Percentiles rank a stretch among this genome's conserved stretches.
Evolutionary conservation across 2,113 vertebrate genomes (phyloP).

Genomic region (Pelobates fuscus): DNA sequence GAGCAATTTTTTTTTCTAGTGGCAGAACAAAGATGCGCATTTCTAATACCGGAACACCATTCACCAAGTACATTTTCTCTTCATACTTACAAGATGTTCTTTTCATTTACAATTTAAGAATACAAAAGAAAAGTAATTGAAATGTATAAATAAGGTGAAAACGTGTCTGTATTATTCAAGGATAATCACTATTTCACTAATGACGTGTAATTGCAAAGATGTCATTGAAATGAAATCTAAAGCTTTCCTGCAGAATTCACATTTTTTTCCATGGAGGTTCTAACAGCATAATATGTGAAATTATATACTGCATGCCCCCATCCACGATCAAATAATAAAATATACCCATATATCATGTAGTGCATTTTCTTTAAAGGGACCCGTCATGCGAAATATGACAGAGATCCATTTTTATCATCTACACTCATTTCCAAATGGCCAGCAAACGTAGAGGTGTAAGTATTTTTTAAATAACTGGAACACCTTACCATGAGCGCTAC

Average conservation of each 20-base stretch:
- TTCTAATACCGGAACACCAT: slow-evolving; percentile 70
- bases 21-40: slow-evolving; percentile 66
- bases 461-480: too few relatives aligned
- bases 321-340: slow-evolving; percentile 11
- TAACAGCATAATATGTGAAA: not conserved
- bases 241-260: slow-evolving; percentile 69
- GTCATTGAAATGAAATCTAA: slow-evolving; percentile 62
- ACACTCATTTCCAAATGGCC: too few relatives aligned
- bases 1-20: slow-evolving; percentile 66
- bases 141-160: slow-evolving; percentile 70
- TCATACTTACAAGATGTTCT: slow-evolving; percentile 68
- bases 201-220: slow-evolving; percentile 63
- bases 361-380: slow-evolving; percentile 24
- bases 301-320: not conserved
- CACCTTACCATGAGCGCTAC: too few relatives aligned
- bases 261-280: slow-evolving; percentile 59
- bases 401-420: too few relatives aligned
- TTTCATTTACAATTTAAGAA: slow-evolving; percentile 75
- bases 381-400: too few relatives aligned
- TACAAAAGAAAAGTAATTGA: slow-evolving; percentile 62
- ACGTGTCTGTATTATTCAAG: slow-evolving; percentile 56
- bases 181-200: slow-evolving; percentile 57
- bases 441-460: too few relatives aligned
- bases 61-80: slow-evolving; percentile 72
- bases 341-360: slow-evolving; percentile 20